Percentiles rank a stretch among this genome's conserved stretches.
Evolutionary conservation across 2,888 invertebrate genomes (phyloP).

Genomic region (Eupithecia dodoneata): DNA sequence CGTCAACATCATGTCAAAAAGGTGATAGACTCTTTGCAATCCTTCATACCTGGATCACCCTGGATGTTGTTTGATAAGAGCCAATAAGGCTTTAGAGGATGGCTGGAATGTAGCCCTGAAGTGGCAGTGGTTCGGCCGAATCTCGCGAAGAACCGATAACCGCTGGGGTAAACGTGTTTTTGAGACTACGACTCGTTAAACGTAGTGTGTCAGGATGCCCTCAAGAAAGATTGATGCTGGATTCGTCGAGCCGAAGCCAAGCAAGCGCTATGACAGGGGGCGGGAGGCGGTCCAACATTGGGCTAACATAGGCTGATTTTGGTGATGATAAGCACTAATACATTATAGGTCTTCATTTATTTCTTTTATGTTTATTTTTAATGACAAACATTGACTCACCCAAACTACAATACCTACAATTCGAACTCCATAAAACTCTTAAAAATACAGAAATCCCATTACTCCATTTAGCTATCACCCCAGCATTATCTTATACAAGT

Average conservation of each 20-base stretch:
- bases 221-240: no score
- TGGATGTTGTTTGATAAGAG: not conserved
- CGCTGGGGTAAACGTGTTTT: no score
- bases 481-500: constrained; percentile 32
- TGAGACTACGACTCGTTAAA: no score
- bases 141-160: no score
- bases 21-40: constrained; percentile 56
- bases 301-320: not conserved
- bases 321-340: not conserved
- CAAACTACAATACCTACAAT: not conserved
- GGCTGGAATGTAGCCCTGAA: no score
- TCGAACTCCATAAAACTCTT: not conserved
- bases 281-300: no score
- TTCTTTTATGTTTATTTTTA: no score
- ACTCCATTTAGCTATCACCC: constrained; percentile 10
- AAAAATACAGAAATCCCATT: not conserved
- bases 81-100: not conserved
- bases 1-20: constrained; percentile 82
- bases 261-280: no score
- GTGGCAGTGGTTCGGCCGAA: no score
- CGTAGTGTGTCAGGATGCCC: no score
- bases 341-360: no score
- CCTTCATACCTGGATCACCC: not conserved
- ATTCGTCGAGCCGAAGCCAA: no score
- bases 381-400: not conserved